Evolutionary conservation across 2,888 invertebrate species (phyloP).

Genomic region (Cephus sareptanus): DNA sequence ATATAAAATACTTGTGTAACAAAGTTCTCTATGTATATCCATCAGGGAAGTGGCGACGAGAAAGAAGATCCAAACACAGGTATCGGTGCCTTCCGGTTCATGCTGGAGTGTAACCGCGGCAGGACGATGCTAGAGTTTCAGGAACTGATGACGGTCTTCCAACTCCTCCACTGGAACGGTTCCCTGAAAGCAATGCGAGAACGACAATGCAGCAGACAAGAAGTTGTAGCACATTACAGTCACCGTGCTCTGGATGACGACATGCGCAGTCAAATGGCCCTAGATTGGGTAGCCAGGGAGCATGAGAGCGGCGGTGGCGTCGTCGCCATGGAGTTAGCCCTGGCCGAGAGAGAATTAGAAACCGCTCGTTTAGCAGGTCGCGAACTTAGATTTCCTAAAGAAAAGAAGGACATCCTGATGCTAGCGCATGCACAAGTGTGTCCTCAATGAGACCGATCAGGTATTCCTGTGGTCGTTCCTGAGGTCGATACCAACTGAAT

Average conservation of each 20-base stretch:
- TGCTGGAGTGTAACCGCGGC: slow-evolving; percentile 74
- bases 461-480: slow-evolving; percentile 5
- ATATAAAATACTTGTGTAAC: neutral
- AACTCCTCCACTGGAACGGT: slow-evolving; percentile 97
- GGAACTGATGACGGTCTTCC: slow-evolving; percentile 97
- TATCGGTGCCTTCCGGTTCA: slow-evolving; percentile 74
- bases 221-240: slow-evolving; percentile 93
- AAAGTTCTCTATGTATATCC: neutral
- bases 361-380: slow-evolving; percentile 88
- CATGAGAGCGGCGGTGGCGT: slow-evolving; percentile 79
- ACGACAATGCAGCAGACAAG: slow-evolving; percentile 92
- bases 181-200: slow-evolving; percentile 95
- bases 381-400: slow-evolving; percentile 93
- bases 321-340: slow-evolving; percentile 82
- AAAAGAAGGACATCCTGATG: slow-evolving; percentile 93
- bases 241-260: slow-evolving; percentile 93
- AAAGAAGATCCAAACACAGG: slow-evolving; percentile 78
- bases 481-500: neutral
- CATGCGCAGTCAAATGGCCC: slow-evolving; percentile 95
- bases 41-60: slow-evolving; percentile 71
- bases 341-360: slow-evolving; percentile 88
- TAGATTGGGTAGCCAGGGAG: slow-evolving; percentile 91
- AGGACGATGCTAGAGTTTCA: slow-evolving; percentile 96
- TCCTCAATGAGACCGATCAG: slow-evolving; percentile 47
- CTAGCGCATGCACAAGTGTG: slow-evolving; percentile 86